Percentiles rank a stretch among this genome's conserved stretches.
phyloP scores from a whole-genome alignment of 2,888 invertebrate genomes.

The Pterostichus niger region DNA sequence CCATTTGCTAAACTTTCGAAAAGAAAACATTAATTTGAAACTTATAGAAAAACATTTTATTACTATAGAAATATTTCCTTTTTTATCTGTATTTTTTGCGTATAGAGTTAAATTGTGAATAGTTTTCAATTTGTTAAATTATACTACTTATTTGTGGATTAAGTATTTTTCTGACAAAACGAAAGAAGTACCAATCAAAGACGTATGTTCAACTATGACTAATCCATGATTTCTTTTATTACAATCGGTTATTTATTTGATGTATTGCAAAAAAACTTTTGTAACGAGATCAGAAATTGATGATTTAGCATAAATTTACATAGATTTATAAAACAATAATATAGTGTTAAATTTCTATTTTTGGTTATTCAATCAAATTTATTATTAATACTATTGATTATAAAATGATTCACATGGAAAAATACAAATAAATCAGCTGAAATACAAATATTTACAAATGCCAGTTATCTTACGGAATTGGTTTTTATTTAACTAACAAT shows the following conservation, averaged over 20 bases:
- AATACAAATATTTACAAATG: background rate
- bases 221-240: slow-evolving; percentile 47
- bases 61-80: background rate
- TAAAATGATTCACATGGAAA: background rate
- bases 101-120: slow-evolving; percentile 14
- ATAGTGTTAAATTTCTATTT: background rate
- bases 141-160: slow-evolving; percentile 25
- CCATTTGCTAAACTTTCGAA: background rate
- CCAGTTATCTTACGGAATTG: too few relatives aligned
- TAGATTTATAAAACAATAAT: background rate
- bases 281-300: too few relatives aligned
- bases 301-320: too few relatives aligned
- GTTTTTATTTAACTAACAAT: background rate
- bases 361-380: background rate
- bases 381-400: background rate
- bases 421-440: background rate
- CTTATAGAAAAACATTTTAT: slow-evolving; percentile 7
- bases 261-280: slow-evolving; percentile 13
- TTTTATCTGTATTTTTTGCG: slow-evolving; percentile 6
- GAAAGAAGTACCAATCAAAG: slow-evolving; percentile 47
- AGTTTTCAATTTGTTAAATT: slow-evolving; percentile 23
- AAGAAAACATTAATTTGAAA: background rate
- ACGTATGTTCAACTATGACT: slow-evolving; percentile 62
- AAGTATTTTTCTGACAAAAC: slow-evolving; percentile 31
- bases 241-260: slow-evolving; percentile 36